Percentiles rank a stretch among this genome's conserved stretches.
These are phyloP conservation scores for Trichechus manatus DNA, from an alignment of 2,113 vertebrate species.

Conservation along the genomic window DNA sequence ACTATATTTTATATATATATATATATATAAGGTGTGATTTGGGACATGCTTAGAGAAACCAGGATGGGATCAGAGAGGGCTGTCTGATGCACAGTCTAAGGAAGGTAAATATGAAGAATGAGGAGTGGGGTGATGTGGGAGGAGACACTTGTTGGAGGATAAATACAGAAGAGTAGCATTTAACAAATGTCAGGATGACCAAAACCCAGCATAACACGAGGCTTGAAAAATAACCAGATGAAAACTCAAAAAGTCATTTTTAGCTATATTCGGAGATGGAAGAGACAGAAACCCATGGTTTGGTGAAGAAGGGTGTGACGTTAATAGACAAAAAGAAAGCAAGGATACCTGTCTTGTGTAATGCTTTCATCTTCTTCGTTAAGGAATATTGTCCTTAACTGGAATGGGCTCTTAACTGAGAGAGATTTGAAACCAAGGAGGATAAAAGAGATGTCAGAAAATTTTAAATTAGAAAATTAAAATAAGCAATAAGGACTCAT, in stretches of 20 bases:
- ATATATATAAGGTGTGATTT: neutral
- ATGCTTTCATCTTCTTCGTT: neutral
- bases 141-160: neutral
- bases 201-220: neutral
- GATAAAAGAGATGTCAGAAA: neutral
- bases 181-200: neutral
- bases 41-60: neutral
- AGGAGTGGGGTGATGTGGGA: neutral
- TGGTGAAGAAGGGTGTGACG: neutral
- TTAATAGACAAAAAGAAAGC: neutral
- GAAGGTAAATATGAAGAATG: neutral
- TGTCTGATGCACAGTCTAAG: neutral
- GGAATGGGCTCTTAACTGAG: neutral
- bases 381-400: neutral
- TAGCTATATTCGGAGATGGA: neutral
- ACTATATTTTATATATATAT: neutral
- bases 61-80: neutral
- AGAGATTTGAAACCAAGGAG: neutral
- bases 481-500: neutral
- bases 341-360: too few relatives aligned
- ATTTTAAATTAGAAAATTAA: neutral
- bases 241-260: neutral
- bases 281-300: neutral
- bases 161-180: neutral
- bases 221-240: neutral